Base-by-base conservation (phyloP, 2,888 invertebrate genomes). In the Lepetodrilus schrolli region DNA sequence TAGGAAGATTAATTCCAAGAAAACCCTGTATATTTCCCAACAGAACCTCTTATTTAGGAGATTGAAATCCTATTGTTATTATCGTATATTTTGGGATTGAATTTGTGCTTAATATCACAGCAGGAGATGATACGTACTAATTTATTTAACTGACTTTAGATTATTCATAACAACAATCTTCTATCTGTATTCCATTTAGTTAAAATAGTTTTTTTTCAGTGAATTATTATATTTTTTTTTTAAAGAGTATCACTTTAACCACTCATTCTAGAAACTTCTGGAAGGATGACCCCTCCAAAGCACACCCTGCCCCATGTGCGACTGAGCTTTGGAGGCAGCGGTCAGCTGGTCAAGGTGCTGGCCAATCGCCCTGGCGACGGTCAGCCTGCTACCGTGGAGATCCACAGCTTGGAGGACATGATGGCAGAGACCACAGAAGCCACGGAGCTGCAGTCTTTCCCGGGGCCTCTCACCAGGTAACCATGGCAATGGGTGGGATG, bases 311-410 rank as follows among this genome's bases (percentile, higher is more conserved):
- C 96, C n/a, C 96, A 97, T 88, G 91, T 94, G 72, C 87, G 90
- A 65, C 90, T 85, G 66, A 80, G 84, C 68, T 90, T 92, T 82
- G 86, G 88, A 20, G 86, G 89, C 0, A 83, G 83, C 50, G 95
- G 95, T 68, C 92, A 94, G 87, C 90, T 97, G 86, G 92, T 97
- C 76, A 93, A 95, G 86, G 94, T 96, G 66, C 92, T 94, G 80
- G 94, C 96, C 5, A 93, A 94, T 88, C 94, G 94, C 90, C 95
- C 96, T 30, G 92, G 93, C 79, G 96, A 96, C 89, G 95, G 95
- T 13, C 93, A 94, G 88, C 93, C 94, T 65, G 95, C 96, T 76
- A 92, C 93, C 75, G 94, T 97, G 66, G 95, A 95, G 89, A 91
- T 97, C 82, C 91, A 94, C 82, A 93, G 93, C 87, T 91, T 95